These are phyloP conservation scores for Thunnus thynnus DNA, from an alignment of 2,113 vertebrate genomes.

Conservation along the genomic window DNA sequence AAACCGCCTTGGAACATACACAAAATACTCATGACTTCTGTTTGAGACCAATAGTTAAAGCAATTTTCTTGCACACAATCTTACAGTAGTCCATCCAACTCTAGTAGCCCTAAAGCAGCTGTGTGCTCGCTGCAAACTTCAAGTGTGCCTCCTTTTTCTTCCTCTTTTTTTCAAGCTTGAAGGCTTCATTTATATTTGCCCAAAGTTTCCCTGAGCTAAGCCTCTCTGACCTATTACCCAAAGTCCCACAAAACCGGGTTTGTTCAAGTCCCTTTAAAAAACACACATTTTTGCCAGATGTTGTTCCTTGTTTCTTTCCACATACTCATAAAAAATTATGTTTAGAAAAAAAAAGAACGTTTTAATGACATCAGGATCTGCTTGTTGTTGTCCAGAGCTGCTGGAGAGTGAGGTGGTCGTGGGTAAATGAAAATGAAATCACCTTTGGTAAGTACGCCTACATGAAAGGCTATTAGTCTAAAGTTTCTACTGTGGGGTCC, in stretches of 20 bases:
- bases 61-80: conserved; percentile 27
- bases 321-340: conserved; percentile 73
- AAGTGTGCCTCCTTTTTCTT: conserved; percentile 51
- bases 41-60: conserved; percentile 38
- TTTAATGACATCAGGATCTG: conserved; percentile 72
- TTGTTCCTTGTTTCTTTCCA: conserved; percentile 81
- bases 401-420: conserved; percentile 30
- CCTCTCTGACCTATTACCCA: conserved; percentile 81
- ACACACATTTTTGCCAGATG: conserved; percentile 79
- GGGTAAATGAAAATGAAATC: conserved; percentile 63
- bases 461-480: conserved; percentile 36
- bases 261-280: conserved; percentile 80
- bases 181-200: conserved; percentile 77
- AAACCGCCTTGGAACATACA: conserved; percentile 32
- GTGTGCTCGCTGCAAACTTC: conserved; percentile 34
- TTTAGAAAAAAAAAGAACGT: conserved; percentile 49
- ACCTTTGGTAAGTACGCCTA: conserved; percentile 18
- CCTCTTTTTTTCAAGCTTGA: conserved; percentile 47
- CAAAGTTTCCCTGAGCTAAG: conserved; percentile 85
- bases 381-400: conserved; percentile 69
- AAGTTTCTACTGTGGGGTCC: not conserved
- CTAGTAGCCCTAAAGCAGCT: conserved; percentile 30
- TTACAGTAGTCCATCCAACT: conserved; percentile 45
- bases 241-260: conserved; percentile 81
- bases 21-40: conserved; percentile 26